Conservation (phyloP, 2,797 vertebrate genomes). For the Sylvia borin region DNA sequence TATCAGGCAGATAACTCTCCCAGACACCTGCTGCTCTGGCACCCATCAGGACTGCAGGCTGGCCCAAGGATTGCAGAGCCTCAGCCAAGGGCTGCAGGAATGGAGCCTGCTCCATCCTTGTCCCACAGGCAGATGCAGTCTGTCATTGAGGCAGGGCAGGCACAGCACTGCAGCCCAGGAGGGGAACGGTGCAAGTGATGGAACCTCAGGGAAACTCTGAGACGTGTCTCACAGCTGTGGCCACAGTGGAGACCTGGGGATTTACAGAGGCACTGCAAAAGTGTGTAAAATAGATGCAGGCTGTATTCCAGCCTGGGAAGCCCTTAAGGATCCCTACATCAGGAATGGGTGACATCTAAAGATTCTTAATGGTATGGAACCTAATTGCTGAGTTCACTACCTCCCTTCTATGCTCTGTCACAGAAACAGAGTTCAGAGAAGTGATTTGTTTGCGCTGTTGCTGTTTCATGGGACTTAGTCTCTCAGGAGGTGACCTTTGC, state of each 20-base stretch:
- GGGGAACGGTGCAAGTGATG: background rate
- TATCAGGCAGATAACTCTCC: background rate
- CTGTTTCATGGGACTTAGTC: background rate
- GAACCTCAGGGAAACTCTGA: fast-evolving
- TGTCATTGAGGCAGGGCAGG: background rate
- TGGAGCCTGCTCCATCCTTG: background rate
- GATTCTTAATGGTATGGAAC: background rate
- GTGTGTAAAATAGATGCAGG: background rate
- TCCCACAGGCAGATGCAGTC: background rate
- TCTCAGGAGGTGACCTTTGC: background rate
- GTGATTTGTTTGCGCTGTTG: background rate
- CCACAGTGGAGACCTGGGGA: background rate
- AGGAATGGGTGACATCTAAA: background rate
- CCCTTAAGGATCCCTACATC: background rate
- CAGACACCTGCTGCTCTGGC: background rate
- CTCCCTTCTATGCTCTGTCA: background rate
- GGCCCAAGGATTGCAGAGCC: background rate
- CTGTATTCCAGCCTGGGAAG: background rate
- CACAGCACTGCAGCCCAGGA: background rate
- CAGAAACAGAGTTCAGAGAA: background rate
- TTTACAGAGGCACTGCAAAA: background rate
- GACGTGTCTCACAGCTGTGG: background rate
- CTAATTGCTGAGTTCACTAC: background rate
- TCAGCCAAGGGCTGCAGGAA: fast-evolving
- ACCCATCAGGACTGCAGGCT: background rate